Percentiles rank a stretch among this genome's conserved stretches.
Conservation (phyloP, 2,797 vertebrate species). For the Oreortyx pictus region DNA sequence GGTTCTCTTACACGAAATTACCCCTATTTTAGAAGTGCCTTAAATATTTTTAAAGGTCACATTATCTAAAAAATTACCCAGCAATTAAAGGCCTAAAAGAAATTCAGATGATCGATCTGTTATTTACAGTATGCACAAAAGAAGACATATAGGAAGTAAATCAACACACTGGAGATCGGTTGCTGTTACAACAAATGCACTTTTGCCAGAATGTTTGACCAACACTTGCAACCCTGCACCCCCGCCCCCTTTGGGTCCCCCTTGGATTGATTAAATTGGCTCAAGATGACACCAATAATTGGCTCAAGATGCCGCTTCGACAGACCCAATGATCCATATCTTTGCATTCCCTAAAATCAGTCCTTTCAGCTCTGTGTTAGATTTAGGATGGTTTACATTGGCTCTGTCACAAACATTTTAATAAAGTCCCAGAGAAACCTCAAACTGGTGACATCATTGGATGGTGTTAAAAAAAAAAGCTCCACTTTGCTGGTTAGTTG, state of each 20-base stretch:
- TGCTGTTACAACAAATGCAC: conserved; percentile 72
- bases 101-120: conserved; percentile 8
- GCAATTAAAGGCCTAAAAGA: conserved; percentile 15
- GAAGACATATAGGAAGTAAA: conserved; percentile 31
- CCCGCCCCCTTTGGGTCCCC: conserved; percentile 81
- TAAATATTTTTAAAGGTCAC: not conserved
- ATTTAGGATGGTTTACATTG: conserved; percentile 99
- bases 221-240: conserved; percentile 88
- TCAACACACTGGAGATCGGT: conserved; percentile 45
- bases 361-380: conserved; percentile 93
- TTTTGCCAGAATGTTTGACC: conserved; percentile 93
- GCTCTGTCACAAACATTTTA: conserved; percentile 94
- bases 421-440: conserved; percentile 93
- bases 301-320: conserved; percentile 94
- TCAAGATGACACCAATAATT: conserved; percentile 99
- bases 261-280: conserved; percentile 99
- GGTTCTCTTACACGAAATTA: conserved; percentile 33
- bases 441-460: conserved; percentile 95
- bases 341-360: conserved; percentile 91
- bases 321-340: conserved; percentile 98
- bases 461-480: conserved; percentile 89
- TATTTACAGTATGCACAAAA: conserved; percentile 39
- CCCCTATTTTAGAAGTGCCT: not conserved
- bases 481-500: conserved; percentile 89
- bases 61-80: not conserved